Base-by-base conservation (phyloP, 2,797 vertebrate species). In the Cyclura pinguis region DNA sequence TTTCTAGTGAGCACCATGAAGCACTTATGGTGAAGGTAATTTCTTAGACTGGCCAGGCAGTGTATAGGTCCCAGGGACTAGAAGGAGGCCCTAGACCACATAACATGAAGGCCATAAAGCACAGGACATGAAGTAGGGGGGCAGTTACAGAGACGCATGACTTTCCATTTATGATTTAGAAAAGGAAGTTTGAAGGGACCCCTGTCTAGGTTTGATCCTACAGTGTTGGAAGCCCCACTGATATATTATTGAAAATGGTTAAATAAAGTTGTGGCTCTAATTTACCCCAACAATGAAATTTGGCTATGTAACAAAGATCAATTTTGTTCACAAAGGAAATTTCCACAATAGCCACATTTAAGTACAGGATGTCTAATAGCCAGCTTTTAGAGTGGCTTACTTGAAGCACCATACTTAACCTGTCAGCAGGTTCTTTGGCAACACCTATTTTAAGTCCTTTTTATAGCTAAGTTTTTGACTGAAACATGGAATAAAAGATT, bases 381-480 rank as follows among this genome's bases (percentile, higher is more conserved):
- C 62, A 91, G 42, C 88, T 13, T 62, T 89, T 73, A 92, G 83
- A 67, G 52, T 57, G 86, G 90, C 35, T 0, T 0, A 77, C 81
- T 90, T 88, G 55, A 38, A 88, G 72, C 50, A 88, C 80, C 38
- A 2, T 82, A 91, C 86, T 93, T 92, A 91, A 86, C 88, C 80
- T 81, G 74, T 88, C 89, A 93, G 88, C 52, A 85, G 0, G 89
- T 87, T 52, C 88, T 91, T 93, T 64, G 92, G 42, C 93, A 92
- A 87, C 38, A 91, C 86, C 38, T 89, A 52, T 85, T 89, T 88
- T 50, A 95, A 85, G 35, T 91, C 92, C 16, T 93, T 82, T 88
- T 90, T 6, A 6, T 76, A 86, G 72, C 6, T 84, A 89, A 27
- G 4, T 78, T 95, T 94, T 90, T 55, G 90, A 62, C 5, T 89